Base-by-base conservation (phyloP, 2,113 vertebrate species). In the Macquaria australasica region DNA sequence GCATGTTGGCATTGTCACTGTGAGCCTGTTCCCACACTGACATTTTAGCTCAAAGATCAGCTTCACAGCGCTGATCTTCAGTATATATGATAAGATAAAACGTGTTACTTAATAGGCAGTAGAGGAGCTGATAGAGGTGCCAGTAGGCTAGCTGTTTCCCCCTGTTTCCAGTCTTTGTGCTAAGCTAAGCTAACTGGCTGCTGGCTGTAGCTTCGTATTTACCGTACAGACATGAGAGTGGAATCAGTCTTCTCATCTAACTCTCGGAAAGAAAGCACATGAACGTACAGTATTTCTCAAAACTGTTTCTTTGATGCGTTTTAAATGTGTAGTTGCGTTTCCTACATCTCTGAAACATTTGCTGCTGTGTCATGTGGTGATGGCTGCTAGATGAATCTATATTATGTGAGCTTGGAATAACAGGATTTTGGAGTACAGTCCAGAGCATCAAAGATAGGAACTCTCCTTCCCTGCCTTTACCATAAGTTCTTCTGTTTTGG, bases 341-440 rank as follows among this genome's bases (percentile, higher is more conserved):
- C 56, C 14, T 79, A 8, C 21, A 12, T 60, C 1, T 2, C 10
- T 45, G 9, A 21, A 80, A 41, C 8, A 6, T 25, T 8, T 67
- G 21, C 63, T 31, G 25, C 3, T 18, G 4, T 48, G 2, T 59
- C 23, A 73, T 39, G 51, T 77, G 58, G 25, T 25, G 18, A 14
- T 45, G 23, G 56, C 14, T 37, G 51, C 68, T 6, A 72, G 41
- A 55, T 81, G 23, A 34, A 72, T 79, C 53, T 48, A 8, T 25
- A 15, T 84, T 12, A 70, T 60, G 21, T 43, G 2, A 73, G 25
- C 60, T 78, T 83, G 58, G 50, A 48, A 41, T n/a, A 28, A 41
- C 9, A 51, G 23, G 28, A 23, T 64, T 73, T 31, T 69, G 20
- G 64, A 66, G 58, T 25, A 3, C 2, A 71, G 14, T 45, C 6